Base-by-base conservation (phyloP, 2,888 invertebrate species). In the Bhutanitis thaidina region DNA sequence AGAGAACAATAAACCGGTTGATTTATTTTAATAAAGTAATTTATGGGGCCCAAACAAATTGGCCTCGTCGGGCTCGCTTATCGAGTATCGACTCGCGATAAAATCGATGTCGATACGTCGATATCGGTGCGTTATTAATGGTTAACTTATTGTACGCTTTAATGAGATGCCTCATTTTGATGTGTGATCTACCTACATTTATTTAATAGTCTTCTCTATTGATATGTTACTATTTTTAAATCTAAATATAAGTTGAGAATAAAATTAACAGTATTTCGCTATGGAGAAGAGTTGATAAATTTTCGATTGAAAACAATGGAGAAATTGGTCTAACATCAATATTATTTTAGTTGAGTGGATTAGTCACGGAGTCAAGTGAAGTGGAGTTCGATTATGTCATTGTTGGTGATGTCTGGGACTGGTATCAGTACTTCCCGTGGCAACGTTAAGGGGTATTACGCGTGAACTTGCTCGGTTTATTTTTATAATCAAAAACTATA, bases 1-100 rank as follows among this genome's bases (percentile, higher is more conserved):
- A 80, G 76, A 80, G 80, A 87, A 86, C 84, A 87, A 86, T 87
- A 86, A 84, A 82, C 69, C 64, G 63, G 64, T 74, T 86, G 86
- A 87, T 87, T 87, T 87, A 87, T 87, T 83, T 83, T 84, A 85
- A 86, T 87, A 84, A 84, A 82, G 72, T 85, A 82, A 87, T 87
- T 86, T 87, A 88, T 86, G 81, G 73, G 69, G 75, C 65, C 71
- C 74, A 45, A 75, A 85, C 87, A 86, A 85, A 87, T 87, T 86
- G 85, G 78, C 71, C 79, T 75, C 75, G 74, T 78, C 80, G 71
- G 73, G 68, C 69, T 57, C 70, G 70, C 75, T 80, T 84, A 84
- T 85, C 83, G 80, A 79, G 73, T 71, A 75, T 75, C 74, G 66
- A 65, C 65, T 68, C 67, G 77, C 78, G 81, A 83, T 85, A 79